Evolutionary conservation across 2,113 vertebrate species (phyloP), one percentile per base, ranked within the genome.

Genomic region (Sarotherodon lohbergeri): DNA sequence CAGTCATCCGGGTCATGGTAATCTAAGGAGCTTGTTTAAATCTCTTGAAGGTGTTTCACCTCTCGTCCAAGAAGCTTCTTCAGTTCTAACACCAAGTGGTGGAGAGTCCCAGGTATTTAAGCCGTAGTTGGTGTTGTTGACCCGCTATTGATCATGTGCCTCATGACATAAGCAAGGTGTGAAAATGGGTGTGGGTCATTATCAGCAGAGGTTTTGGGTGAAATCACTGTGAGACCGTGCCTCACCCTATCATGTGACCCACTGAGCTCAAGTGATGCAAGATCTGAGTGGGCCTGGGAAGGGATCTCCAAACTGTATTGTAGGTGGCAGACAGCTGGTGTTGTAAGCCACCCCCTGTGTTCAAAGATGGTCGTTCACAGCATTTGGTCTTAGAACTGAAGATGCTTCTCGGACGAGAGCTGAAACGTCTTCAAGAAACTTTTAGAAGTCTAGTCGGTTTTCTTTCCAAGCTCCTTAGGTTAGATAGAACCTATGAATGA

Each of bases 101-200:
- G 5, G 17, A 63, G 17, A 63, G 32, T 63, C 59, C 16, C 2
- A 9, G 1, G 9, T 63, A 4, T 36, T 36, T 63, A 63, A 36
- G 5, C 32, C 0, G 2, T 63, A 36, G 32, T 63, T 36, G 59
- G 59, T 63, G 32, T 36, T 63, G 59, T 36, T 63, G 14, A 61
- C 57, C 27, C 0, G 3, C 27, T 32, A 0, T 32, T 17, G 32
- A 63, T 36, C 32, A 36, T 63, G 59, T 36, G 59, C 59, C 34
- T 36, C 34, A 36, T 36, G 7, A 36, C 34, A 36, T 8, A 7
- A 36, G 34, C 59, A 63, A 3, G 9, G 1, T 63, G 32, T 63
- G 9, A 36, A 1, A n/a, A 36, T 32, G 59, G 17, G 9, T 36
- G 59, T 63, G 59, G 59, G 59, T 63, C 32, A 36, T 36, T 3